These are phyloP conservation scores for Tupiocoris notatus DNA, from an alignment of 2,888 invertebrate species.

Conservation along the genomic window DNA sequence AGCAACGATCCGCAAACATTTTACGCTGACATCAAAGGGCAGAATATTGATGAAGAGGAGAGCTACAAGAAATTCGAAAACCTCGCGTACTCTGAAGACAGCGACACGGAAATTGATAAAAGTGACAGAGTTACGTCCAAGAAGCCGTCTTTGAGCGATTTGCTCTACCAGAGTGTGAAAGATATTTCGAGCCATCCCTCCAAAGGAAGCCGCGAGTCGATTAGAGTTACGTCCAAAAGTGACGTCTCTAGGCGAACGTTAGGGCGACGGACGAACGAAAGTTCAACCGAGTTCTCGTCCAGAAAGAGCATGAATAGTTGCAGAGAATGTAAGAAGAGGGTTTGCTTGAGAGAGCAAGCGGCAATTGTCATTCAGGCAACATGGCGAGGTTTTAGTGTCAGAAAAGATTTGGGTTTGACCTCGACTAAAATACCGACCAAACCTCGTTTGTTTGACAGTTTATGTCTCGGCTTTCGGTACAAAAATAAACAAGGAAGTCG, in stretches of 20 bases:
- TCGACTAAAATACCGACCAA: neutral
- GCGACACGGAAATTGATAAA: neutral
- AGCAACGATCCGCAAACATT: slow-evolving; percentile 32
- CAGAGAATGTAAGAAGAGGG: neutral
- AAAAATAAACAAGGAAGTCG: neutral
- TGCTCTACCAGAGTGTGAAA: neutral
- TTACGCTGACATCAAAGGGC: neutral
- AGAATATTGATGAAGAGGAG: too few species aligned
- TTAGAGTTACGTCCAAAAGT: neutral
- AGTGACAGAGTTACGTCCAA: too few species aligned
- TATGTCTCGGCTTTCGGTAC: neutral
- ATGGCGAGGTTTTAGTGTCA: slow-evolving; percentile 37
- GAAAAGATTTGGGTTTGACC: neutral
- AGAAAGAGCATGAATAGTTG: neutral
- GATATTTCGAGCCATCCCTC: neutral
- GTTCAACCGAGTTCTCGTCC: too few species aligned
- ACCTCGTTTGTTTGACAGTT: neutral
- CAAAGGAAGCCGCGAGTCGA: neutral
- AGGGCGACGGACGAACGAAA: too few species aligned
- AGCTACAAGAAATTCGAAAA: neutral
- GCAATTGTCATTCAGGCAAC: slow-evolving; percentile 43
- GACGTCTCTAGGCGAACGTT: too few species aligned
- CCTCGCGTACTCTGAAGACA: neutral
- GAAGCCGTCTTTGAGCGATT: too few species aligned
- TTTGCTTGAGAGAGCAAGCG: slow-evolving; percentile 32